Evolutionary conservation across 2,113 vertebrate species (phyloP), one percentile per base, ranked within the genome.

Genomic region (Xiphias gladius): DNA sequence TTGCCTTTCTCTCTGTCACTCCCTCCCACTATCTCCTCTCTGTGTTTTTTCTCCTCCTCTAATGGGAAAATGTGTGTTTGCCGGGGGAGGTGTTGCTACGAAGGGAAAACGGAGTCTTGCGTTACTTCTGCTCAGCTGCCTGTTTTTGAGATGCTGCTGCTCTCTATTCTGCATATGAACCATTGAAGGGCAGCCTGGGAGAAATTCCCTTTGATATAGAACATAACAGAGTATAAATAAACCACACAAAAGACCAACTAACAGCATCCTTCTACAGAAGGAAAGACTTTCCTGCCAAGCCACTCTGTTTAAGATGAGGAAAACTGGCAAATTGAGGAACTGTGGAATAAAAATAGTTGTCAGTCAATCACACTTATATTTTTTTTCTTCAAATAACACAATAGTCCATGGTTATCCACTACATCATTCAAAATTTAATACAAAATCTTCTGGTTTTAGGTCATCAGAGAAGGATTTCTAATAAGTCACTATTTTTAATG

Each of bases 61-160:
- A 82, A 73, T 82, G 64, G 73, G 65, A 84, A 79, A 84, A 69
- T 74, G 6, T 85, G 39, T 77, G 63, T 67, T 86, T 80, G 85
- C 88, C 64, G 16, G 78, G 63, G 85, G 90, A 92, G 12, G 62
- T 86, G 50, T 88, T 83, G 79, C 84, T 66, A 43, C 82, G 74
- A 91, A 90, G 81, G 72, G 79, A 84, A 88, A 91, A 61, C 54
- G 7, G 71, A 22, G 62, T 83, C 70, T 85, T 79, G 48, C 4
- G 62, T 95, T 93, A 89, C 68, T 93, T 92, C 70, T 83, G 84
- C 89, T 81, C 82, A 39, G 86, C 73, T 93, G 87, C 82, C 71
- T 89, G 73, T 75, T 67, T 91, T 94, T 69, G n/a, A 92, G 78
- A 89, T 37, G 30, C 69, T 54, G 63, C 74, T 63, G 35, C 64